Base-by-base conservation (phyloP, 1,140 invertebrate species). In the Drosophila kanapiae region DNA sequence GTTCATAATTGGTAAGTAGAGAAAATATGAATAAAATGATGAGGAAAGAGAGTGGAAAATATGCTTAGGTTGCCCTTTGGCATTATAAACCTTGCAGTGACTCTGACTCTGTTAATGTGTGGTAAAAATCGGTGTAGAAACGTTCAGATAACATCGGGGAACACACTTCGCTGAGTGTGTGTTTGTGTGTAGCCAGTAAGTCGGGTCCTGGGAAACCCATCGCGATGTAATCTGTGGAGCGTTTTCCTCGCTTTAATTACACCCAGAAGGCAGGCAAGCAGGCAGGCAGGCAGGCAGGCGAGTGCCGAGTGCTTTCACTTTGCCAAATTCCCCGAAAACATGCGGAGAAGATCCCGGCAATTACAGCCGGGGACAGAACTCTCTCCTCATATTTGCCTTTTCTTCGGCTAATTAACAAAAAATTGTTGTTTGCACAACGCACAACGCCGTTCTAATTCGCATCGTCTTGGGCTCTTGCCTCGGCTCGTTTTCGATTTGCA, bases 321-420 rank as follows among this genome's bases (percentile, higher is more conserved):
- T 62, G 57, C 79, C 58, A 64, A 77, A 82, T 67, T 71, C 56
- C 65, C 61, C 63, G 64, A 81, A 81, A 77, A 76, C 71, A 81
- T 76, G 79, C 79, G 38, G 27, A 60, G 54, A 33, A 43, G 56
- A 65, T 47, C 23, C 48, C 38, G 10, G 68, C 69, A 72, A 49
- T 72, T 49, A 40, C 53, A 49, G 9, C 31, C 35, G 37, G 23
- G 23, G 27, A 45, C 6, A 18, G 40, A 6, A 11, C 42, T 18
- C 51, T 16, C 45, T 16, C 8, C 37, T 56, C 63, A 76, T 71
- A 67, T 62, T 56, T 59, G 53, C 49, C 48, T 75, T 70, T 65
- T 62, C 67, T 59, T 49, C 40, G 27, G 78, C 83, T 86, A 86
- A 86, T 86, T 86, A 86, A 82, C 83, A 83, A 86, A 80, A 81